phyloP scores from a whole-genome alignment of 2,113 vertebrate species.

The Calypte anna region DNA sequence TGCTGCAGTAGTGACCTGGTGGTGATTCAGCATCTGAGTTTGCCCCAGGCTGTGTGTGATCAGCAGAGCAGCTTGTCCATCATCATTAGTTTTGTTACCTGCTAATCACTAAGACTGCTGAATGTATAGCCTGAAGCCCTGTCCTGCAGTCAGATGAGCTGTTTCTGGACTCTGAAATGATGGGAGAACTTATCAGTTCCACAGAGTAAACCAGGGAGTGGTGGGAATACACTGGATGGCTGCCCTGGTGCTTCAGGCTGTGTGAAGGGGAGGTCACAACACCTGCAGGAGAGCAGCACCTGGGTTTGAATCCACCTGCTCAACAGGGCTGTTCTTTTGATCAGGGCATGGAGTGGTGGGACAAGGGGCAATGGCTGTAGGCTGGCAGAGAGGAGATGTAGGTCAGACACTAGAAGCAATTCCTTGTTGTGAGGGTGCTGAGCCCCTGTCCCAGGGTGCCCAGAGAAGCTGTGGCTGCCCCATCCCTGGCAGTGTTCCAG shows the following conservation, averaged over 20 bases:
- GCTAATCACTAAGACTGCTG: neutral
- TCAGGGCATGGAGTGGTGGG: too few relatives aligned
- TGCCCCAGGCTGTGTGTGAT: neutral
- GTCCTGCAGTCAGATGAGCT: neutral
- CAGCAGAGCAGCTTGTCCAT: neutral
- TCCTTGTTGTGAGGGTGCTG: too few relatives aligned
- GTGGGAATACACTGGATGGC: neutral
- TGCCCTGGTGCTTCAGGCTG: neutral
- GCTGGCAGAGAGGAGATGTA: too few relatives aligned
- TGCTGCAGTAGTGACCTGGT: neutral
- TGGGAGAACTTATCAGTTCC: neutral
- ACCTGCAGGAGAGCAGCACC: neutral
- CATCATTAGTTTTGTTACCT: neutral
- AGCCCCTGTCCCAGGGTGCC: too few relatives aligned
- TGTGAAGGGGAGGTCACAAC: neutral
- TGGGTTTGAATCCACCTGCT: neutral
- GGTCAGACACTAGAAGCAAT: too few relatives aligned
- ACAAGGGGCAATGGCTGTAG: too few relatives aligned
- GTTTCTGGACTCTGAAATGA: neutral
- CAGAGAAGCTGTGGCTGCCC: too few relatives aligned
- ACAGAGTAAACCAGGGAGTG: neutral
- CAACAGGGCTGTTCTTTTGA: neutral
- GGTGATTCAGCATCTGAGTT: neutral
- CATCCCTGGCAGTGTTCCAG: too few relatives aligned
- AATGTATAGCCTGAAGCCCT: neutral